Evolutionary conservation across 37 sponge, comb jelly and placozoan genomes (phyloP).

Genomic region (Chondrosia reniformis): DNA sequence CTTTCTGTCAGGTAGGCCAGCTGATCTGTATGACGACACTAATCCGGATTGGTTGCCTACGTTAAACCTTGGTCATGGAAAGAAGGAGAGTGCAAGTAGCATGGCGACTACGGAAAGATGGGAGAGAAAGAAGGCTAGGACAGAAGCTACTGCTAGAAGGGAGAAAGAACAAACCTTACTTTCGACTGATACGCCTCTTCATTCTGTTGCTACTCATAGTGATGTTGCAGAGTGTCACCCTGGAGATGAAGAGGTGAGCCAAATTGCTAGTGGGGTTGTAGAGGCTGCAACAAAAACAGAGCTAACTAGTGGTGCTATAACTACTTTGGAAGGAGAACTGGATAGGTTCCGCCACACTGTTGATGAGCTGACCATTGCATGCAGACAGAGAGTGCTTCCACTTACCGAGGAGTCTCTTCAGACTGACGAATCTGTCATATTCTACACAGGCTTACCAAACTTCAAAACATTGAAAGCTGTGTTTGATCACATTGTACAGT

Average conservation of each 20-base stretch:
- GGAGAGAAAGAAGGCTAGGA: not conserved
- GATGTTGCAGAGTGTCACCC: not conserved
- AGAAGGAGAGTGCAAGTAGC: not conserved
- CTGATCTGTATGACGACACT: not conserved
- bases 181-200: too few relatives aligned
- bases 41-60: slow-evolving; percentile 3
- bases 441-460: slow-evolving; percentile 6
- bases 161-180: too few relatives aligned
- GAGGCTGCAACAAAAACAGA: not conserved
- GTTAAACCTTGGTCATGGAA: not conserved
- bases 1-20: not conserved
- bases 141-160: too few relatives aligned
- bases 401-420: not conserved
- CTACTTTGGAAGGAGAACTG: not conserved
- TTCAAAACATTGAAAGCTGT: not conserved
- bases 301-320: not conserved
- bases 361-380: not conserved
- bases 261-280: not conserved
- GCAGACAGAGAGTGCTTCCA: not conserved
- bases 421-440: not conserved
- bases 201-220: not conserved
- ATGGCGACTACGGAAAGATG: not conserved
- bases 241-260: not conserved
- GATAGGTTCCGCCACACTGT: not conserved
- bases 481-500: not conserved